These are phyloP conservation scores for Acrobasis consociella DNA, from an alignment of 2,888 invertebrate genomes.

Conservation along the genomic window DNA sequence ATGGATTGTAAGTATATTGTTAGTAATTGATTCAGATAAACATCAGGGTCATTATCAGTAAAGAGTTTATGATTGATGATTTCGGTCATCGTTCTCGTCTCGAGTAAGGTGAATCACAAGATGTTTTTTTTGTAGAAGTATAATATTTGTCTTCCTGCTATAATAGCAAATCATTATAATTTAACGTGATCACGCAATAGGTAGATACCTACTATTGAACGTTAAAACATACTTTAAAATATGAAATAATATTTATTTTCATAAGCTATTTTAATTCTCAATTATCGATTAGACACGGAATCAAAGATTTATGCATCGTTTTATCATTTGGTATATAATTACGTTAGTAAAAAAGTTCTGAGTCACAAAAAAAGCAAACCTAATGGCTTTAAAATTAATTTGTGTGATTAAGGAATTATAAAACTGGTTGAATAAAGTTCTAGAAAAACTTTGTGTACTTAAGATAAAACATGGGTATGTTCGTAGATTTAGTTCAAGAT, in stretches of 20 bases:
- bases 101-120: constrained; percentile 25
- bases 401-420: constrained; percentile 1
- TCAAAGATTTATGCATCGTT: constrained; percentile 10
- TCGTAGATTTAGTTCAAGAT: constrained; percentile 17
- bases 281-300: constrained; percentile 22
- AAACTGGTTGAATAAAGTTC: neutral
- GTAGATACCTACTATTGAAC: too few relatives aligned
- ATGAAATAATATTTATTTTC: neutral
- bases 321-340: constrained; percentile 16
- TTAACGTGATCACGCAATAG: neutral
- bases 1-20: neutral
- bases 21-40: neutral
- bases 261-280: neutral
- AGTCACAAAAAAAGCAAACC: constrained; percentile 11
- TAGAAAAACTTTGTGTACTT: constrained; percentile 21
- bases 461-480: constrained; percentile 2
- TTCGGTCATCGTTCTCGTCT: constrained; percentile 26
- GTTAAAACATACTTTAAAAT: too few relatives aligned
- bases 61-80: neutral
- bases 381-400: constrained; percentile 22
- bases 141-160: constrained; percentile 11
- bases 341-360: neutral
- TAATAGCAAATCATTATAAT: neutral
- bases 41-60: constrained; percentile 3
- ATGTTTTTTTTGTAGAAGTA: constrained; percentile 16